phyloP scores from a whole-genome alignment of 2,113 vertebrate species.

The Chionis minor region DNA sequence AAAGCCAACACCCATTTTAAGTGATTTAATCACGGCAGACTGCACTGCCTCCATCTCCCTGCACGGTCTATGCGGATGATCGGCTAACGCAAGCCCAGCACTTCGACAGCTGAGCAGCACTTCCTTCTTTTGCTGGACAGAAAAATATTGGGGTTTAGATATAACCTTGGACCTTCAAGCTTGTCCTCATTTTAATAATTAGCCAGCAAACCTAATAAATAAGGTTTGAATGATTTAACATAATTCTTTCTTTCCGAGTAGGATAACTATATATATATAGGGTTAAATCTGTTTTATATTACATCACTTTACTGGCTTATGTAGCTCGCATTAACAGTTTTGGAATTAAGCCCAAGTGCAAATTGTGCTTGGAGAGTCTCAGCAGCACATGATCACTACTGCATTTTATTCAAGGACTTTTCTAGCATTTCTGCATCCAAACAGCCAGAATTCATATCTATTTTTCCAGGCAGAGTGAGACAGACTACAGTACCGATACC shows the following conservation, averaged over 20 bases:
- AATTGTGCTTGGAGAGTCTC: conserved; percentile 61
- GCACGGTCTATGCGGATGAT: not conserved
- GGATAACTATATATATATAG: not conserved
- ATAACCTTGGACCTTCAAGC: not conserved
- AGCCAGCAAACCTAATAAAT: not conserved
- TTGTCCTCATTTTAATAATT: not conserved
- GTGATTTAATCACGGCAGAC: not conserved
- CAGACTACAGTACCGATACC: not conserved
- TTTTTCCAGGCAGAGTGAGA: not conserved
- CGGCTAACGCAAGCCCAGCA: not conserved
- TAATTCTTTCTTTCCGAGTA: not conserved
- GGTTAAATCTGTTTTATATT: conserved; percentile 51
- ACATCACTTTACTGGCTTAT: conserved; percentile 56
- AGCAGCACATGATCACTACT: conserved; percentile 25
- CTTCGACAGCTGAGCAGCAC: not conserved
- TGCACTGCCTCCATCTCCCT: not conserved
- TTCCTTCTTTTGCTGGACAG: not conserved
- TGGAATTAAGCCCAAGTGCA: conserved; percentile 56
- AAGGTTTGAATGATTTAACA: not conserved
- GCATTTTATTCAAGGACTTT: conserved; percentile 24
- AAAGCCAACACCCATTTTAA: not conserved
- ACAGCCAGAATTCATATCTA: not conserved
- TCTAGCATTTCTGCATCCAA: conserved; percentile 33
- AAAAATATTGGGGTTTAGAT: not conserved
- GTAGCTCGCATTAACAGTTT: conserved; percentile 46